A percentile compares a stretch with the other conserved stretches of the same genome.
These are phyloP conservation scores for Andrena cerasifolii DNA, from an alignment of 1,140 invertebrate genomes.

Conservation along the genomic window DNA sequence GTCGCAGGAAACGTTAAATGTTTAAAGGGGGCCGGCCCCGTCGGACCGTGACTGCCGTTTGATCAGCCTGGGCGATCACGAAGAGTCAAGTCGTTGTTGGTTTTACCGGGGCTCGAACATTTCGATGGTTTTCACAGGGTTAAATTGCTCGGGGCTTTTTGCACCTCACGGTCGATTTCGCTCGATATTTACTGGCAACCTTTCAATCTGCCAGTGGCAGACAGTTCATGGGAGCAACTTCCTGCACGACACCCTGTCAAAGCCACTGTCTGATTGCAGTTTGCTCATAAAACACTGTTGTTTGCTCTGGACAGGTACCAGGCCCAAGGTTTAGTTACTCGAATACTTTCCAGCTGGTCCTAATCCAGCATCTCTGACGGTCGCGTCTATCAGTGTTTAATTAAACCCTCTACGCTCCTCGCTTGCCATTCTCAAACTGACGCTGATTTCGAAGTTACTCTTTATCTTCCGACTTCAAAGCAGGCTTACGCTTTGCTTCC, in stretches of 20 bases:
- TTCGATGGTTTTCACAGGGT: constrained; percentile 45
- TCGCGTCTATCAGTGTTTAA: too few relatives aligned
- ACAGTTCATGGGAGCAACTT: background rate
- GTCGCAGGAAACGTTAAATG: constrained; percentile 64
- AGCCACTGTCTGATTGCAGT: background rate
- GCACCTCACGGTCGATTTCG: constrained; percentile 55
- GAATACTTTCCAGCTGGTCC: too few relatives aligned
- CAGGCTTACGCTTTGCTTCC: too few relatives aligned
- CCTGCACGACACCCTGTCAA: background rate
- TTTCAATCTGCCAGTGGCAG: too few relatives aligned
- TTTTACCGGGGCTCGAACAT: constrained; percentile 41
- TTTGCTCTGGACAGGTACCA: background rate
- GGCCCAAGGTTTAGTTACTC: too few relatives aligned
- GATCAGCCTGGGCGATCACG: constrained; percentile 30
- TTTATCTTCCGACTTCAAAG: too few relatives aligned
- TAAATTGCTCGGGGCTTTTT: constrained; percentile 43
- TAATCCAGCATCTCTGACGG: too few relatives aligned
- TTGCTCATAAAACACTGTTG: background rate
- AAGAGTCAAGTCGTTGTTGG: constrained; percentile 60
- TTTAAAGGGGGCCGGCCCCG: constrained; percentile 52
- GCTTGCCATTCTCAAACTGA: too few relatives aligned
- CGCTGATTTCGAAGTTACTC: too few relatives aligned
- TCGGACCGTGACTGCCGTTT: constrained; percentile 58
- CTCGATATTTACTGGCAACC: constrained; percentile 35
- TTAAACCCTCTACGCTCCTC: too few relatives aligned